These are phyloP conservation scores for Stenchaetothrips biformis DNA, from an alignment of 2,888 invertebrate genomes.

Conservation along the genomic window DNA sequence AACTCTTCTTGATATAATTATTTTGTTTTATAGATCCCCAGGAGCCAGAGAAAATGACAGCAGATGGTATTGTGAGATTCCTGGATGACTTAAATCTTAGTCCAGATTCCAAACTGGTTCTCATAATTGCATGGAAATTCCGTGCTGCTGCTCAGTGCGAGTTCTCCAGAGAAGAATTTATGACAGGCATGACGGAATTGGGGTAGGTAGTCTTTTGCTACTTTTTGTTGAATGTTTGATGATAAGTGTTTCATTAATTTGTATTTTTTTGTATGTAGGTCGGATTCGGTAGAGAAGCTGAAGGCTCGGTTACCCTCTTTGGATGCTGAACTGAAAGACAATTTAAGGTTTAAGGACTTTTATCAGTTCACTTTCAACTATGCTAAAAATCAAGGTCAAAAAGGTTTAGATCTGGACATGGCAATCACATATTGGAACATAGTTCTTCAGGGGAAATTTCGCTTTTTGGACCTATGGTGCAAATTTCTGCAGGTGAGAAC, in stretches of 20 bases:
- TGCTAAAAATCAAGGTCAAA: slow-evolving; percentile 95
- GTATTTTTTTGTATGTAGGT: slow-evolving; percentile 48
- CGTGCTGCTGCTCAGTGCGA: slow-evolving; percentile 96
- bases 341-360: slow-evolving; percentile 90
- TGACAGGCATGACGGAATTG: slow-evolving; percentile 81
- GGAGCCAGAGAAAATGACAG: slow-evolving; percentile 88
- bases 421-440: slow-evolving; percentile 99
- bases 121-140: slow-evolving; percentile 97
- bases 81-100: slow-evolving; percentile 86
- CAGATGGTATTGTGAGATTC: slow-evolving; percentile 93
- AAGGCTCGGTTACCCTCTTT: slow-evolving; percentile 75
- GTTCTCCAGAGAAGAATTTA: slow-evolving; percentile 92
- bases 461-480: slow-evolving; percentile 93
- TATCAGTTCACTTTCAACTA: slow-evolving; percentile 99
- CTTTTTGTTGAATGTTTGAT: not conserved
- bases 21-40: slow-evolving; percentile 62
- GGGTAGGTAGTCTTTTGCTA: slow-evolving; percentile 51
- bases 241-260: not conserved
- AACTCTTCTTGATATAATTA: not conserved
- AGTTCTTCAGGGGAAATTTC: slow-evolving; percentile 88
- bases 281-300: slow-evolving; percentile 89
- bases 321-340: slow-evolving; percentile 85
- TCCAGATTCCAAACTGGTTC: slow-evolving; percentile 88
- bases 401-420: slow-evolving; percentile 94
- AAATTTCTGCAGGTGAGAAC: slow-evolving; percentile 82